Base-by-base conservation (phyloP, 2,888 invertebrate species). In the Drosophila stalkeri region DNA sequence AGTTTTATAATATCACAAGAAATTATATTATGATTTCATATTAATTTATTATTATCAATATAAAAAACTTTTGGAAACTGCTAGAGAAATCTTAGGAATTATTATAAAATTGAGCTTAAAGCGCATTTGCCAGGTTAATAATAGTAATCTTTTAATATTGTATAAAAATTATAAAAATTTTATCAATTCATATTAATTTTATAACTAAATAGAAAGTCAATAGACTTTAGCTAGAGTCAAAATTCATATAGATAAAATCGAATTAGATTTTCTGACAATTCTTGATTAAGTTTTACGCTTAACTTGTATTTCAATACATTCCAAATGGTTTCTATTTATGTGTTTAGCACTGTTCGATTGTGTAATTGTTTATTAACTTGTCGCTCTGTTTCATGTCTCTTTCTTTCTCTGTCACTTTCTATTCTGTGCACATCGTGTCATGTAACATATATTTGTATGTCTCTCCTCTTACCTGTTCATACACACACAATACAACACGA, bases 331-430 rank as follows among this genome's bases (percentile, higher is more conserved):
- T n/a, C 27, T 37, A 43, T 51, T 60, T 39, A 43, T 55, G 39
- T 64, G 64, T 7, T 9, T 57, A 20, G 54, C 52, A 59, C 31
- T 57, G 41, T 66, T 14, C 7, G 5, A 11, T 46, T 61, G 41
- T 60, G 23, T 35, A 12, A 51, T n/a, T 60, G 16, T 64, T 76
- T 76, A 68, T 77, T 77, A 72, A 78, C 71, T 47, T 46, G 23
- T 63, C 31, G 52, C 59, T 65, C 46, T 77, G 51, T 73, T 46
- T 66, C 51, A 46, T 41, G n/a, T 41, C n/a, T 41, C n/a, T n/a
- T n/a, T 41, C 63, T 70, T 18, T 44, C 67, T 75, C 61, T 72
- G 59, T 73, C 71, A 76, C 72, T 67, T 57, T 75, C 77, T 67
- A 60, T 5, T 63, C 63, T 74, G 74, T 74, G 75, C 72, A 66